Base-by-base conservation (phyloP, 2,888 invertebrate genomes). In the Hartigia nigra region DNA sequence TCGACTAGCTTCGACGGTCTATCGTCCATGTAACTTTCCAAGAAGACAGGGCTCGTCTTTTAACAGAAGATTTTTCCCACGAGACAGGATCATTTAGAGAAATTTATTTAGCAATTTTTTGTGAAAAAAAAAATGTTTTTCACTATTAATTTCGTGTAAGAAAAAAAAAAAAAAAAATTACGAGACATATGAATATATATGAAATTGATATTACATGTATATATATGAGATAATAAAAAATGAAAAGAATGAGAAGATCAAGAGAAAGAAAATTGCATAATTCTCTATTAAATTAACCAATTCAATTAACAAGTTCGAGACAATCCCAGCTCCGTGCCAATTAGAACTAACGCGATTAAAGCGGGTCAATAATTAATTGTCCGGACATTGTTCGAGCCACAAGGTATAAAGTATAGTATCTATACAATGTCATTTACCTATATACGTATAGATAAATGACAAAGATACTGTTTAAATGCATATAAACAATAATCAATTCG, bases 261-360 rank as follows among this genome's bases (percentile, higher is more conserved):
- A 81, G 80, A 81, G 82, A 82, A 82, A 81, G 75, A 70, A 79
- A 83, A 84, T 81, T 82, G 82, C 55, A 9, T 55, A 23, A 87
- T 87, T 83, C 87, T 87, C 86, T 86, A 87, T 87, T 85, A 86
- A 82, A 86, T 87, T 88, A 88, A 88, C 87, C 86, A 88, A 88
- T 88, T 88, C 84, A 87, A 88, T 88, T 88, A 88, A 88, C 89
- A 87, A 88, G 83, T 87, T 85, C 84, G 82, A 84, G 86, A 86
- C 85, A 83, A 77, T 81, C 82, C 83, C 82, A 82, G 75, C 81
- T 82, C 80, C 82, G 82, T 75, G 80, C 87, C 87, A 88, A 89
- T 88, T 88, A 87, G 82, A 87, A 79, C 84, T 87, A 88, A 88
- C 87, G 83, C 84, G 87, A 88, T 88, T 88, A 88, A 87, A 88